phyloP scores from a whole-genome alignment of 2,797 vertebrate genomes.

The Lycodopsis pacificus region DNA sequence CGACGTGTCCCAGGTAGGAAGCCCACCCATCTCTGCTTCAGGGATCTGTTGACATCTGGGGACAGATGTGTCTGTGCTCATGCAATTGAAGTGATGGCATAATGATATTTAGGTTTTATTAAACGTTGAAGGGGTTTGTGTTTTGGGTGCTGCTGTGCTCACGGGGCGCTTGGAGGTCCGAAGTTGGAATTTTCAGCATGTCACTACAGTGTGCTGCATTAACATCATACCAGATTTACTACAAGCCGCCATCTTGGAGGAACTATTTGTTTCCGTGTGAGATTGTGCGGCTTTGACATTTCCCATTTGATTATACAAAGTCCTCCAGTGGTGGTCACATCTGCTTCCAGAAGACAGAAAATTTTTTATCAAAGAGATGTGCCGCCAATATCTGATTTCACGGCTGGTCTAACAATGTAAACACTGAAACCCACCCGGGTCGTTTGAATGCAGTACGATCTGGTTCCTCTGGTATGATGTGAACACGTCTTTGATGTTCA shows the following conservation, averaged over 20 bases:
- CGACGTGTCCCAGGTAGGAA: slow-evolving; percentile 59
- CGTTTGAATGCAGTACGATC: too few species aligned
- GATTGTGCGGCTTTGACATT: not conserved
- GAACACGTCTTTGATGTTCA: slow-evolving; percentile 5
- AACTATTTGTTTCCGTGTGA: not conserved
- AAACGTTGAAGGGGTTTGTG: not conserved
- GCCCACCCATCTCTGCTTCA: slow-evolving; percentile 1
- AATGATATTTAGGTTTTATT: too few species aligned
- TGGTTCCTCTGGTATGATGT: slow-evolving; percentile 52
- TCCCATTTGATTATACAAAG: not conserved
- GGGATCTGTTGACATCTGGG: not conserved
- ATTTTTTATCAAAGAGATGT: not conserved
- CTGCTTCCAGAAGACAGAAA: not conserved
- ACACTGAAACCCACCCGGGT: not conserved
- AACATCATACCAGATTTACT: slow-evolving; percentile 35
- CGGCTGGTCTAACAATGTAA: too few species aligned
- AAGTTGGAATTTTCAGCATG: not conserved
- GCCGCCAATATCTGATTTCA: not conserved
- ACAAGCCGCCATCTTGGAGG: not conserved
- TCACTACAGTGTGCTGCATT: not conserved
- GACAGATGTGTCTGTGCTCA: slow-evolving; percentile 1
- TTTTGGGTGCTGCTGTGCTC: not conserved
- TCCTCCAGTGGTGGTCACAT: not conserved
- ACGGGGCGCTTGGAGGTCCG: not conserved
- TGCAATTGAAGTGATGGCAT: not conserved